Conservation (phyloP, 1,140 invertebrate genomes). For the Scylla paramamosain region DNA sequence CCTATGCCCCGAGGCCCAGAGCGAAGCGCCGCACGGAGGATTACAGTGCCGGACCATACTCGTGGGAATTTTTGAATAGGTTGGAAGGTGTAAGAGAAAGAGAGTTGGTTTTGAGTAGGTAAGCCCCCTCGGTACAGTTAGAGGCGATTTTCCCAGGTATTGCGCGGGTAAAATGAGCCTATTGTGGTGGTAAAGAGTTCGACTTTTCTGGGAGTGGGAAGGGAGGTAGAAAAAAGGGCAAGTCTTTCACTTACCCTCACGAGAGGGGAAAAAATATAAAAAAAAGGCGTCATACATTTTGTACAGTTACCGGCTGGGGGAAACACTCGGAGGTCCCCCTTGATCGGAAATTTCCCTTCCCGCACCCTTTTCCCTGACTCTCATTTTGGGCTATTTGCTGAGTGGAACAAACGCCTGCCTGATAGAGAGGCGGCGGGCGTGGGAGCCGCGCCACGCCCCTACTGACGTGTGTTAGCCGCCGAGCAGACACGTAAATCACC, state of each 20-base stretch:
- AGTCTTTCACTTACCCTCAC: slow-evolving; percentile 57
- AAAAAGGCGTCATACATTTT: slow-evolving; percentile 42
- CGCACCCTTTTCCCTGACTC: neutral
- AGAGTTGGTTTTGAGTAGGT: slow-evolving; percentile 47
- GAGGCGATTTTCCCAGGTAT: slow-evolving; percentile 61
- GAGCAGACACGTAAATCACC: neutral
- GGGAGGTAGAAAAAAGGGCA: slow-evolving; percentile 1
- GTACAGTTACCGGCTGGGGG: slow-evolving; percentile 15
- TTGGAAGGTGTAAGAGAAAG: slow-evolving; percentile 56
- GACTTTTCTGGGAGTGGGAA: slow-evolving; percentile 28
- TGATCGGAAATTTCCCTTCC: slow-evolving; percentile 9
- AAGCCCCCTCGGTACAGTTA: slow-evolving; percentile 44
- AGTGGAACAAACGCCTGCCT: slow-evolving; percentile 23
- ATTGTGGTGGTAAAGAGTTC: slow-evolving; percentile 55
- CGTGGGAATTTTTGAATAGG: slow-evolving; percentile 52
- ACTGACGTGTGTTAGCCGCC: neutral
- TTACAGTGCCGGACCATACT: slow-evolving; percentile 26
- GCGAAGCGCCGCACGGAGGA: neutral
- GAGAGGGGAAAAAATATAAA: slow-evolving; percentile 27
- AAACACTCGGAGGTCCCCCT: neutral
- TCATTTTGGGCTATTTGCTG: slow-evolving; percentile 8
- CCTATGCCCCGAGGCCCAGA: neutral
- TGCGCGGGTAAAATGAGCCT: slow-evolving; percentile 54
- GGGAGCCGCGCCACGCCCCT: slow-evolving; percentile 3
- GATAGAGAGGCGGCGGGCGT: neutral